Base-by-base conservation (phyloP, 2,797 vertebrate species). In the Etheostoma perlongum region DNA sequence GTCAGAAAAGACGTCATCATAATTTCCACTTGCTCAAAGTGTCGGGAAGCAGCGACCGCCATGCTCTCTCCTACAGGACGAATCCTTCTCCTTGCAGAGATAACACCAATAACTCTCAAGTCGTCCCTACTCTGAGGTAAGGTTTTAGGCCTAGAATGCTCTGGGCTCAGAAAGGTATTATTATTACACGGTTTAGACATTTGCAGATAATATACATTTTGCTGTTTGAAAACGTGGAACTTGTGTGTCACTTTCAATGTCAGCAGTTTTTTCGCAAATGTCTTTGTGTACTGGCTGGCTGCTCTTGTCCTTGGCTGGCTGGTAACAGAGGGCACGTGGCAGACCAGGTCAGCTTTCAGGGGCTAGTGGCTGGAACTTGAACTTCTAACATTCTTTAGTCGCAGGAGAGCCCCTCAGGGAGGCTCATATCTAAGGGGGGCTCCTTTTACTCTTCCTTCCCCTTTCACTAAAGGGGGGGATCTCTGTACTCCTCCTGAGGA, bases 331-430 rank as follows among this genome's bases (percentile, higher is more conserved):
- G 93, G 91, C 77, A 88, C 69, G 78, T 89, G 76, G 85, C 84
- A 91, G 91, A 89, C 69, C 86, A 87, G 93, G 85, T 91, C 84
- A 88, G 52, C 92, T 95, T 95, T 94, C 92, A 93, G 88, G 85
- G 90, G 65, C 80, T 91, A 90, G 91, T 92, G 77, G 86, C 87
- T 79, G 90, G 88, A 95, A 93, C 84, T 88, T 93, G 93, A 93
- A 91, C 84, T 92, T 93, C 72, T 88, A 89, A 88, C 88, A 60
- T 87, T 90, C 87, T 88, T 93, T 82, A 90, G 68, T 86, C 83
- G 68, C 68, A 81, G 69, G 64, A 82, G 77, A 90, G 59, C 75
- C 91, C 90, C 84, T 88, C 63, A 44, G 90, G 88, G 87, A 94
- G 60, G 90, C 92, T 93, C 87, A 75, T 87, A 88, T 91, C 85